phyloP scores from a whole-genome alignment of 2,113 vertebrate genomes.

The Nyctereutes procyonoides region DNA sequence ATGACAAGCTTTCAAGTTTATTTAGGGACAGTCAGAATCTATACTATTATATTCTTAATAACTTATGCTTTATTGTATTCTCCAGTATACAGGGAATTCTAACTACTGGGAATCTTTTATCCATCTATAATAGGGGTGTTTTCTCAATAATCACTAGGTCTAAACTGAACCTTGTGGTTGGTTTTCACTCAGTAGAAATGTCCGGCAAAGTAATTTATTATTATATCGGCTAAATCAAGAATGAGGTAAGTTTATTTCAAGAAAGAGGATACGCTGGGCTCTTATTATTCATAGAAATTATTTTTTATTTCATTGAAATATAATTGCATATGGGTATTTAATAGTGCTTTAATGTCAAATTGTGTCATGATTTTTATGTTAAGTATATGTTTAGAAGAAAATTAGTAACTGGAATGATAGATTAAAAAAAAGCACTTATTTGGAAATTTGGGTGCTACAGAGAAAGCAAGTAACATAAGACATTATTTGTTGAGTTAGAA shows the following conservation, averaged over 20 bases:
- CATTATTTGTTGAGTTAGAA: background rate
- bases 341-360: slow-evolving; percentile 41
- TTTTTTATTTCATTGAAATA: slow-evolving; percentile 60
- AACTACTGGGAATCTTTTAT: slow-evolving; percentile 66
- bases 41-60: slow-evolving; percentile 80
- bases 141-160: slow-evolving; percentile 65
- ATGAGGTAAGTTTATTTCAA: slow-evolving; percentile 83
- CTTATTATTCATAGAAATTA: slow-evolving; percentile 22
- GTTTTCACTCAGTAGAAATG: slow-evolving; percentile 70
- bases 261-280: slow-evolving; percentile 30
- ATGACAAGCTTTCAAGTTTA: slow-evolving; percentile 90
- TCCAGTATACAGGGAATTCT: slow-evolving; percentile 69
- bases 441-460: background rate
- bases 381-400: background rate
- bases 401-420: background rate
- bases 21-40: slow-evolving; percentile 82
- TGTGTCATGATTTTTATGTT: slow-evolving; percentile 49
- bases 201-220: background rate
- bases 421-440: background rate
- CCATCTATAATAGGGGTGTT: slow-evolving; percentile 10
- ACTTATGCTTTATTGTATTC: slow-evolving; percentile 79
- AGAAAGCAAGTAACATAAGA: background rate
- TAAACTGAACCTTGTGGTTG: slow-evolving; percentile 56
- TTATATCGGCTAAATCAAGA: slow-evolving; percentile 33
- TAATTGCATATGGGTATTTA: background rate